These are phyloP conservation scores for Takifugu ocellatus DNA, from an alignment of 2,797 vertebrate species.

Conservation along the genomic window DNA sequence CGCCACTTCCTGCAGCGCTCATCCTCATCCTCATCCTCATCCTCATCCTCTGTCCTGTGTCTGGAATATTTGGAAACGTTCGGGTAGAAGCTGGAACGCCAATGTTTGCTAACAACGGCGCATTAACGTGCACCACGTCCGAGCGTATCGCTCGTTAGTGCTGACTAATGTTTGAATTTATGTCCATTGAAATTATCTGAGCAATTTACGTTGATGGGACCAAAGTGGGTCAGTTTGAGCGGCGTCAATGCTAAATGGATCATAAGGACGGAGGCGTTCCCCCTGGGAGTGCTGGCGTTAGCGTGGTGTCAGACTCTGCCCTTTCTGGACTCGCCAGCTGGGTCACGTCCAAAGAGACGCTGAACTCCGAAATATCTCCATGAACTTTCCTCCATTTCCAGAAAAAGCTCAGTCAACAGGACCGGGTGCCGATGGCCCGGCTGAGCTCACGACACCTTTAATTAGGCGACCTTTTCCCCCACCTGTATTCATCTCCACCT, in stretches of 20 bases:
- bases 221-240: no score
- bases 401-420: conserved; percentile 60
- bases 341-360: conserved; percentile 42
- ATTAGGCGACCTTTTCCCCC: neutral
- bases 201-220: neutral
- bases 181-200: neutral
- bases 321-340: conserved; percentile 48
- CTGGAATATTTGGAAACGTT: neutral
- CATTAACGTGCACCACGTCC: no score
- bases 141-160: no score
- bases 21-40: conserved; percentile 2
- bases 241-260: neutral
- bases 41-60: neutral
- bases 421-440: conserved; percentile 27
- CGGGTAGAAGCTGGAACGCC: conserved; percentile 19
- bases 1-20: conserved; percentile 14
- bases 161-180: no score
- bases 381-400: conserved; percentile 65
- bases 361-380: conserved; percentile 52
- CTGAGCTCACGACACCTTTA: conserved; percentile 2
- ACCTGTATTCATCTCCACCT: no score
- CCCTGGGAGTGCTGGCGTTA: neutral
- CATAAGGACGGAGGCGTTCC: neutral
- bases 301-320: conserved; percentile 14
- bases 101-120: neutral